Evolutionary conservation across 1,140 invertebrate species (phyloP).

Genomic region (Drosophila kikkawai): DNA sequence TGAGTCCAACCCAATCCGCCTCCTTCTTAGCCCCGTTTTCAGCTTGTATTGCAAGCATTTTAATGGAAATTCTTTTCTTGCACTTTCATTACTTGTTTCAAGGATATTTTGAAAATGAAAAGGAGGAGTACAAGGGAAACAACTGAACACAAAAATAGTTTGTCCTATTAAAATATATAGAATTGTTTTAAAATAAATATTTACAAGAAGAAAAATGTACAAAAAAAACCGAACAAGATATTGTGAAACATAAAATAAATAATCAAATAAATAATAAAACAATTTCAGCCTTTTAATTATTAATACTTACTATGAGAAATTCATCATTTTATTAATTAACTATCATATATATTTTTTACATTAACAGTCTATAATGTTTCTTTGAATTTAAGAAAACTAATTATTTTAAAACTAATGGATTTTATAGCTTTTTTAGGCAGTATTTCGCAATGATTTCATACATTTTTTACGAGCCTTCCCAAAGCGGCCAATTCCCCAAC

Average conservation of each 20-base stretch:
- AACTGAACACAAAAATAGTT: not conserved
- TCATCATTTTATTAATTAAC: not conserved
- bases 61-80: slow-evolving; percentile 52
- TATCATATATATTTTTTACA: not conserved
- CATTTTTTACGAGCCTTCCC: slow-evolving; percentile 4
- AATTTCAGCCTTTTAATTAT: not conserved
- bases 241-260: no score
- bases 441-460: slow-evolving; percentile 17
- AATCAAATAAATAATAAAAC: not conserved
- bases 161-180: not conserved
- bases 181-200: not conserved
- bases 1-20: not conserved
- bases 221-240: not conserved
- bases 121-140: not conserved
- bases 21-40: not conserved
- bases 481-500: not conserved
- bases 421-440: not conserved
- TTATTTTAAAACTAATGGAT: not conserved
- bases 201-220: no score
- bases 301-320: not conserved
- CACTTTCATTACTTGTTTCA: slow-evolving; percentile 21
- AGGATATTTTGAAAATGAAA: not conserved
- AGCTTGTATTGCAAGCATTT: slow-evolving; percentile 25
- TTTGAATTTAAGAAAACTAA: not conserved
- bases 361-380: not conserved